Percentiles rank a stretch among this genome's conserved stretches.
Conservation (phyloP, 2,797 vertebrate species). For the Amblyraja radiata region DNA sequence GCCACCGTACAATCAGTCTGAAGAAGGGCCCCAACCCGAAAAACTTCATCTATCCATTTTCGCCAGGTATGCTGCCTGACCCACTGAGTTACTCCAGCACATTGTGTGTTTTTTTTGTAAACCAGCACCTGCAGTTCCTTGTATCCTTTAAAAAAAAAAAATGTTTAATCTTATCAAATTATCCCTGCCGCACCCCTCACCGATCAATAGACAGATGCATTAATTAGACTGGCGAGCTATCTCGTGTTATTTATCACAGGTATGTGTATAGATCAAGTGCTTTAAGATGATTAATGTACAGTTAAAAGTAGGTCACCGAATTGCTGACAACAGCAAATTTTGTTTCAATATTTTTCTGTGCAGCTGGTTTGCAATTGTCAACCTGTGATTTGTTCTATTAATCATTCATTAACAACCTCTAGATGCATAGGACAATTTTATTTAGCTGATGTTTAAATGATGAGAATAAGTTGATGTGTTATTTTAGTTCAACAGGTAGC, state of each 20-base stretch:
- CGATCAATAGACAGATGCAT: background rate
- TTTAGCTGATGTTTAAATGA: background rate
- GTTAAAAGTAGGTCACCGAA: background rate
- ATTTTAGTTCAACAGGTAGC: background rate
- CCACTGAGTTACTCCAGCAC: too few relatives aligned
- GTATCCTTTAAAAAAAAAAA: too few relatives aligned
- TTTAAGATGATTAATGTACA: background rate
- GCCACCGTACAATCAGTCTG: too few relatives aligned
- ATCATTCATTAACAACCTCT: background rate
- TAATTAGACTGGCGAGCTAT: background rate
- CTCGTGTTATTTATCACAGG: background rate
- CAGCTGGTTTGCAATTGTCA: background rate
- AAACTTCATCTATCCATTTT: too few relatives aligned
- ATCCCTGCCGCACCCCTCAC: too few relatives aligned
- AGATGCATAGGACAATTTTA: background rate
- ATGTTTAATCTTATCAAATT: too few relatives aligned
- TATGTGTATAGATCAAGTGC: background rate
- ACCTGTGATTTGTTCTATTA: background rate
- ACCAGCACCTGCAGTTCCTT: too few relatives aligned
- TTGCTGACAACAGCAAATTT: background rate
- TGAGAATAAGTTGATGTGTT: background rate
- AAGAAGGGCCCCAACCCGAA: too few relatives aligned
- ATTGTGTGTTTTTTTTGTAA: too few relatives aligned
- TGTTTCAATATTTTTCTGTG: background rate
- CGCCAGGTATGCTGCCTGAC: too few relatives aligned